These are phyloP conservation scores for Excalfactoria chinensis DNA, from an alignment of 2,113 vertebrate genomes.

Conservation along the genomic window DNA sequence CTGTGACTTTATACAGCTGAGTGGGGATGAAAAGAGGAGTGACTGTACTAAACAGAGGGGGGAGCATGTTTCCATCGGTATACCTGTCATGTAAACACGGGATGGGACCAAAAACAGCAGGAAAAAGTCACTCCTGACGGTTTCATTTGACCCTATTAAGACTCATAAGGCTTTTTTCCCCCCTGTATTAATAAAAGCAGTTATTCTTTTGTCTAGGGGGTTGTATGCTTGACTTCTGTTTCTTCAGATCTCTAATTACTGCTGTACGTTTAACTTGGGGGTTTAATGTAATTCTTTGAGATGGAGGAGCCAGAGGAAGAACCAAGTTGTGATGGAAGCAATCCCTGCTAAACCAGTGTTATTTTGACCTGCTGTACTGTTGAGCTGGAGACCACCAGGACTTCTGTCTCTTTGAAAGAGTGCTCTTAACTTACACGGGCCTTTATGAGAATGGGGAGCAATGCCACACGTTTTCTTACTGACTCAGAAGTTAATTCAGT, in stretches of 20 bases:
- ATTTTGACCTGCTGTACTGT: not conserved
- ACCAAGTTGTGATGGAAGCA: not conserved
- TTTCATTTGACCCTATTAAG: not conserved
- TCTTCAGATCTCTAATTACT: not conserved
- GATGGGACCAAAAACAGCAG: not conserved
- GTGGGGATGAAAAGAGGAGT: not conserved
- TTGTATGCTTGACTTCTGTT: not conserved
- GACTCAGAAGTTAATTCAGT: not conserved
- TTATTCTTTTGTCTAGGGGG: not conserved
- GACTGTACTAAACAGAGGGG: not conserved
- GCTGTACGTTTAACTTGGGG: not conserved
- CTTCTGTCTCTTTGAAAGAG: not conserved
- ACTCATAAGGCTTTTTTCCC: too few species aligned
- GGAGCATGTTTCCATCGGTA: accelerated
- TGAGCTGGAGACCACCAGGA: not conserved
- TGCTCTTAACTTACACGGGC: accelerated
- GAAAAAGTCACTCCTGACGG: not conserved
- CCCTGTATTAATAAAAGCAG: not conserved
- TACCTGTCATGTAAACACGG: not conserved
- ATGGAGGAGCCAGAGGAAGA: not conserved
- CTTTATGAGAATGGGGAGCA: not conserved
- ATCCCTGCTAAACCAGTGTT: not conserved
- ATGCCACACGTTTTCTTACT: not conserved
- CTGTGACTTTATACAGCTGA: not conserved
- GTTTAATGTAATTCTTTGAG: not conserved